phyloP scores from a whole-genome alignment of 2,888 invertebrate genomes.

The Branchellion lobata region DNA sequence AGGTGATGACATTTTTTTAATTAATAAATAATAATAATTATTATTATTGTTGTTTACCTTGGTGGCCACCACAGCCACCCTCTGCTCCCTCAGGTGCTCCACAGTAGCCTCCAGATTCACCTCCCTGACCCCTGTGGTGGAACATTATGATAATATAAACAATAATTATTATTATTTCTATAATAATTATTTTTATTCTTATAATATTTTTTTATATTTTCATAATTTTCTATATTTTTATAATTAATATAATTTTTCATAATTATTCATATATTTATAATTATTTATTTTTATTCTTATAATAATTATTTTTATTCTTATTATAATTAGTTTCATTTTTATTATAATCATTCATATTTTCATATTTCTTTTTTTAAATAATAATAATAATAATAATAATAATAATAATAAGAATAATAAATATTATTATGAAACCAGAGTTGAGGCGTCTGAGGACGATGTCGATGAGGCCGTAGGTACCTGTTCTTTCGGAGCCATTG shows the following conservation, averaged over 20 bases:
- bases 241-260: not conserved
- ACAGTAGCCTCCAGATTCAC: constrained; percentile 39
- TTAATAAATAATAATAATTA: too few species aligned
- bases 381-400: too few species aligned
- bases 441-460: constrained; percentile 38
- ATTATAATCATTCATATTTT: too few species aligned
- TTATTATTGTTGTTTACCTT: too few species aligned
- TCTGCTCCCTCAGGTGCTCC: constrained; percentile 43
- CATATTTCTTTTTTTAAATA: too few species aligned
- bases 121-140: constrained; percentile 32
- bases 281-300: not conserved
- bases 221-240: not conserved
- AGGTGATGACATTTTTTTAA: too few species aligned
- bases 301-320: not conserved
- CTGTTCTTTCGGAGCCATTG: constrained; percentile 41
- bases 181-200: not conserved
- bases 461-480: constrained; percentile 40
- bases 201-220: not conserved
- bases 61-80: constrained; percentile 28
- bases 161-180: not conserved
- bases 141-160: not conserved
- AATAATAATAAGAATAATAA: too few species aligned
- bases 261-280: not conserved
- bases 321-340: too few species aligned
- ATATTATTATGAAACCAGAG: not conserved